A percentile compares a stretch with the other conserved stretches of the same genome.
phyloP scores from a whole-genome alignment of 2,797 vertebrate genomes.

The Rhinella marina region DNA sequence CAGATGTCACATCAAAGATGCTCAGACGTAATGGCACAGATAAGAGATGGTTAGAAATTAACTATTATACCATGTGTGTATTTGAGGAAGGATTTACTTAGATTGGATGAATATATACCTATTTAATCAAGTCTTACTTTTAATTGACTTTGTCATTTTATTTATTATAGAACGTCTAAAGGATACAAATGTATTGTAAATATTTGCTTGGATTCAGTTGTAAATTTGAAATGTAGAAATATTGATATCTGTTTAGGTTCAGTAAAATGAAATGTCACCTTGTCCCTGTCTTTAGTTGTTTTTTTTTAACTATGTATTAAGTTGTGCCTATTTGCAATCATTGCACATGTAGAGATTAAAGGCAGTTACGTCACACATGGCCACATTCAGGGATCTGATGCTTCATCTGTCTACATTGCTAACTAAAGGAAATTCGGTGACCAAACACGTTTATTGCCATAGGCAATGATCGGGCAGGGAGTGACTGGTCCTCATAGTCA shows the following conservation, averaged over 20 bases:
- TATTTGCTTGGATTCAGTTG: background rate
- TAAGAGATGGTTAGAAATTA: constrained; percentile 37
- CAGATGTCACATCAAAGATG: background rate
- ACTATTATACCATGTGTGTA: background rate
- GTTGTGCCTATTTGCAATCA: background rate
- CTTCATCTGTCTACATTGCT: too few relatives aligned
- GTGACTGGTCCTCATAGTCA: too few relatives aligned
- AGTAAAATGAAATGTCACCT: background rate
- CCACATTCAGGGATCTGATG: background rate
- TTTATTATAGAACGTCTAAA: background rate
- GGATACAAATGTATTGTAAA: background rate
- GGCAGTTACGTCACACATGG: background rate
- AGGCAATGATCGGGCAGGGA: too few relatives aligned
- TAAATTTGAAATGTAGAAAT: background rate
- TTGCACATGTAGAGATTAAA: background rate
- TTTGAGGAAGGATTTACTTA: constrained; percentile 25
- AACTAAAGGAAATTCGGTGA: too few relatives aligned
- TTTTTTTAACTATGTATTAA: background rate
- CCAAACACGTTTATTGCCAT: too few relatives aligned
- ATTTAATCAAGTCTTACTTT: constrained; percentile 18
- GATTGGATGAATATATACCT: constrained; percentile 1
- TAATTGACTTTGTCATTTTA: background rate
- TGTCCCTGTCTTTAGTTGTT: background rate
- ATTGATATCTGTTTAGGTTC: background rate
- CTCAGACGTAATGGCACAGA: background rate